phyloP scores from a whole-genome alignment of 1,140 invertebrate genomes.

The Stegodyphus mimosarum region DNA sequence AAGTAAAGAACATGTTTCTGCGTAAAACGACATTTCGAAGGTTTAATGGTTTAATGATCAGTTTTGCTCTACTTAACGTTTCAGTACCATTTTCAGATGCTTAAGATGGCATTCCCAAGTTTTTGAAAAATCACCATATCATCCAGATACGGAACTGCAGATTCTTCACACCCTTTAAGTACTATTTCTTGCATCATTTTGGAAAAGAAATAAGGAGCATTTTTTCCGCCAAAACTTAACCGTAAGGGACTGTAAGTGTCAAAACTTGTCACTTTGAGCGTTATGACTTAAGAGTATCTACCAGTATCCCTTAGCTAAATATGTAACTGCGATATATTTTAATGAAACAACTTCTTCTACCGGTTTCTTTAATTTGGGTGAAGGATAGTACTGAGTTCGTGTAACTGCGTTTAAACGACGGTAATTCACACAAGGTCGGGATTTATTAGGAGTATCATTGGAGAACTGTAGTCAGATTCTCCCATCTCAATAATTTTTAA shows the following conservation, averaged over 20 bases:
- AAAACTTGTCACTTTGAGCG: not conserved
- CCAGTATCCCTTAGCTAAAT: too few relatives aligned
- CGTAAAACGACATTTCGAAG: conserved; percentile 43
- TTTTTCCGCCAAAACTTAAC: conserved; percentile 22
- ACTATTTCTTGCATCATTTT: not conserved
- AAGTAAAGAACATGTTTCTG: conserved; percentile 25
- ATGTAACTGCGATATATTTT: too few relatives aligned
- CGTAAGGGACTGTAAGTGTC: not conserved
- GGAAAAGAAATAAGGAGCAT: conserved; percentile 6
- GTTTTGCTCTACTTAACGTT: not conserved
- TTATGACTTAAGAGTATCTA: not conserved
- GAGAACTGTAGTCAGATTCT: too few relatives aligned
- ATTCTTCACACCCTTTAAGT: not conserved
- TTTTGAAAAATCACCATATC: conserved; percentile 42
- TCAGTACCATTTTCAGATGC: conserved; percentile 9
- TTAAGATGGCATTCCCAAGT: conserved; percentile 18
- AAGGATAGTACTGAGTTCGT: too few relatives aligned
- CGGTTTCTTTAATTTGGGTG: too few relatives aligned
- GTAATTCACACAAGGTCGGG: too few relatives aligned
- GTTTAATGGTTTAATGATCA: conserved; percentile 32
- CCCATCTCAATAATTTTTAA: too few relatives aligned
- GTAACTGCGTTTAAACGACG: too few relatives aligned
- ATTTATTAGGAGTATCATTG: too few relatives aligned
- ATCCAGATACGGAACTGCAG: conserved; percentile 31
- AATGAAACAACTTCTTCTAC: too few relatives aligned